These are phyloP conservation scores for Pygmarrhopalites habei DNA, from an alignment of 1,140 invertebrate species.

Conservation along the genomic window DNA sequence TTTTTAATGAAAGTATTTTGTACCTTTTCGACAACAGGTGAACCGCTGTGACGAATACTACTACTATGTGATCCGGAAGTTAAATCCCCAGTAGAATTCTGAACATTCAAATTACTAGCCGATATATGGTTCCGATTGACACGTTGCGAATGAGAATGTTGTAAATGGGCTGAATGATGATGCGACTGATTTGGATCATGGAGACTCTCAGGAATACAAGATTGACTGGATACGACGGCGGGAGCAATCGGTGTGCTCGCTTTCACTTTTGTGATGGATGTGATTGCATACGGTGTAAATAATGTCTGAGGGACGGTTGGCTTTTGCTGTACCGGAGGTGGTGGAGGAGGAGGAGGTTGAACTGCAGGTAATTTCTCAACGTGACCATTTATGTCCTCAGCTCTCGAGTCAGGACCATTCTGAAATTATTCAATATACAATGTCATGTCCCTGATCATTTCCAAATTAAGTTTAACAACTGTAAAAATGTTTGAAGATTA, in stretches of 20 bases:
- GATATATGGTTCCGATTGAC: not conserved
- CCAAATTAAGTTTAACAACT: too few species aligned
- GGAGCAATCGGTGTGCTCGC: conserved; percentile 28
- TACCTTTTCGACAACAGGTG: conserved; percentile 9
- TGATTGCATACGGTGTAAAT: conserved; percentile 37
- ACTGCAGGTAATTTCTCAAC: not conserved
- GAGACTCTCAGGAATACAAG: conserved; percentile 15
- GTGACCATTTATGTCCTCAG: conserved; percentile 4
- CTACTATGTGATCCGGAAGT: conserved; percentile 17
- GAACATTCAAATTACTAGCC: not conserved
- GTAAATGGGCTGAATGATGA: conserved; percentile 39
- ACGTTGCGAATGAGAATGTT: conserved; percentile 22
- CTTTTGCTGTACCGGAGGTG: not conserved
- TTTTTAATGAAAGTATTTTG: too few species aligned
- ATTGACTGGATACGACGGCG: conserved; percentile 15
- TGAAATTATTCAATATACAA: too few species aligned
- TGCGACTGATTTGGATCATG: conserved; percentile 29
- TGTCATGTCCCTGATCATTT: too few species aligned
- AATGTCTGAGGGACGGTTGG: conserved; percentile 29
- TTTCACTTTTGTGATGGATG: conserved; percentile 31
- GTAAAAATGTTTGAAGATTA: too few species aligned
- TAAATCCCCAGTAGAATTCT: too few species aligned
- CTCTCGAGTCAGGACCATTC: too few species aligned
- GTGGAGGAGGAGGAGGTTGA: too few species aligned
- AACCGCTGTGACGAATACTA: conserved; percentile 9